These are phyloP conservation scores for Amphipoea oculea DNA, from an alignment of 2,888 invertebrate genomes.

Conservation along the genomic window DNA sequence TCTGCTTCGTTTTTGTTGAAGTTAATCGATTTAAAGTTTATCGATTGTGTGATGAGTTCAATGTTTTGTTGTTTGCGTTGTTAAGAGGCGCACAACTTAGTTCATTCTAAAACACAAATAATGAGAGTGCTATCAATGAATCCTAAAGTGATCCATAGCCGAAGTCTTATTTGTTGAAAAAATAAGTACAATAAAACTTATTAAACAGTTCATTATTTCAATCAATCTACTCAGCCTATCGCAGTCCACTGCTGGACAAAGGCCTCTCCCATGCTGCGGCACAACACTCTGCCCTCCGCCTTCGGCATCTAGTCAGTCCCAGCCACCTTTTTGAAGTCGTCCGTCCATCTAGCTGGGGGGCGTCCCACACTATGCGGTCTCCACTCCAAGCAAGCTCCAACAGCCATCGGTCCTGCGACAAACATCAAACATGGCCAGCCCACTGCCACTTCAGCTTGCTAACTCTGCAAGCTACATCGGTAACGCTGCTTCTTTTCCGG, in stretches of 20 bases:
- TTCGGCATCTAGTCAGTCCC: neutral
- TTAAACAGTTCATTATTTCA: neutral
- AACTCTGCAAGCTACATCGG: neutral
- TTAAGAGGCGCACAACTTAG: neutral
- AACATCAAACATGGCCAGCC: neutral
- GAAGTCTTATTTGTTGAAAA: neutral
- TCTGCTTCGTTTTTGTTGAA: constrained; percentile 2
- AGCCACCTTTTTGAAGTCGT: neutral
- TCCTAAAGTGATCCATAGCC: neutral
- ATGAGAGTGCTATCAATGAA: neutral
- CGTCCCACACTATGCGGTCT: neutral
- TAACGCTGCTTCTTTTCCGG: neutral
- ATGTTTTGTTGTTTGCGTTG: neutral
- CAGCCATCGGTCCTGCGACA: neutral
- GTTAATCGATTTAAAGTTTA: constrained; percentile 8
- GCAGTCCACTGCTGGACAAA: neutral
- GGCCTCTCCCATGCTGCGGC: neutral
- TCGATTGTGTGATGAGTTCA: constrained; percentile 1
- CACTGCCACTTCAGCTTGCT: neutral
- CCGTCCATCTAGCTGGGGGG: neutral
- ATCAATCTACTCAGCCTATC: neutral
- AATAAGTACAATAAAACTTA: neutral
- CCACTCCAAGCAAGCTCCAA: neutral
- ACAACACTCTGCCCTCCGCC: neutral
- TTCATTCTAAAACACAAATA: neutral